Conservation (phyloP, 2,888 invertebrate genomes). For the Orthonychiurus folsomi region DNA sequence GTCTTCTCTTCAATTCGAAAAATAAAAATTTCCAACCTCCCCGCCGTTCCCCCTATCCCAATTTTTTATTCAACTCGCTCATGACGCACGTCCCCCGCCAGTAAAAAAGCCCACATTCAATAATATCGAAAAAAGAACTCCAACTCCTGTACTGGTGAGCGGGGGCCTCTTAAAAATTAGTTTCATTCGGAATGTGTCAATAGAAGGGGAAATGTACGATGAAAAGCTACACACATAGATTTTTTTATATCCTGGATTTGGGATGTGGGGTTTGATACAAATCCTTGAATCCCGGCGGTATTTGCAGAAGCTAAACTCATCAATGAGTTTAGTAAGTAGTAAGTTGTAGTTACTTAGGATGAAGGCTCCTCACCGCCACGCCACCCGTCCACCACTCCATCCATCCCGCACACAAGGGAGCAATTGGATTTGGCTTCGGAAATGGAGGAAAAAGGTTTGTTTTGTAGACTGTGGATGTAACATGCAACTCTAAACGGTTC, state of each 20-base stretch:
- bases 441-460: background rate
- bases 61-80: too few relatives aligned
- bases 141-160: too few relatives aligned
- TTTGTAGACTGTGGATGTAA: background rate
- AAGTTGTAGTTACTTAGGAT: background rate
- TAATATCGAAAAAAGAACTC: too few relatives aligned
- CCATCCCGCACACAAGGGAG: background rate
- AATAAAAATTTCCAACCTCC: constrained; percentile 3
- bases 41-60: too few relatives aligned
- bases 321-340: background rate
- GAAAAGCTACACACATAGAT: too few relatives aligned
- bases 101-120: too few relatives aligned
- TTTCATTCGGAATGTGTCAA: too few relatives aligned
- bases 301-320: constrained; percentile 1
- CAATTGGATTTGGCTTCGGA: constrained; percentile 7
- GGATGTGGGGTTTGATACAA: too few relatives aligned
- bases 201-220: too few relatives aligned
- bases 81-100: too few relatives aligned
- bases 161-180: too few relatives aligned
- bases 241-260: too few relatives aligned
- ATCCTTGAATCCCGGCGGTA: background rate
- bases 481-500: background rate
- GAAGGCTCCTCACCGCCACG: background rate
- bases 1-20: constrained; percentile 14
- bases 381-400: background rate